These are phyloP conservation scores for Cataglyphis cursor DNA, from an alignment of 2,888 invertebrate genomes.

Conservation along the genomic window DNA sequence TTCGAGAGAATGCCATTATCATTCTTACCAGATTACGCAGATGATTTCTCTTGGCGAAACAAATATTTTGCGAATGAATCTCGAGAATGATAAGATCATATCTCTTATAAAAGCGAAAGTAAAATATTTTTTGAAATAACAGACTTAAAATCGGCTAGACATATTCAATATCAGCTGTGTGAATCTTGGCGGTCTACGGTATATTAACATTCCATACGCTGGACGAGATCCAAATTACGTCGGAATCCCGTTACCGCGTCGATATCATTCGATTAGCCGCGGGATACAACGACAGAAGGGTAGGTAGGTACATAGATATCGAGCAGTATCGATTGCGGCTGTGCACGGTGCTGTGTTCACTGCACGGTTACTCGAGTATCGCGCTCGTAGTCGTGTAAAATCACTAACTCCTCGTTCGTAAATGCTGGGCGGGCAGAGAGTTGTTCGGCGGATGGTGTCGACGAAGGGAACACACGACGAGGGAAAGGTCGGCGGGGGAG, in stretches of 20 bases:
- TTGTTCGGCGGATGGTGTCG: slow-evolving; percentile 25
- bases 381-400: slow-evolving; percentile 39
- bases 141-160: neutral
- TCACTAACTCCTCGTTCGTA: slow-evolving; percentile 37
- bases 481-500: slow-evolving; percentile 7
- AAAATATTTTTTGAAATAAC: neutral
- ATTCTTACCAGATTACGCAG: slow-evolving; percentile 1
- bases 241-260: slow-evolving; percentile 20
- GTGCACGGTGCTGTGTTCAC: slow-evolving; percentile 19
- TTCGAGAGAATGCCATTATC: neutral
- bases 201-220: slow-evolving; percentile 30
- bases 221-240: slow-evolving; percentile 5
- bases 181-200: neutral
- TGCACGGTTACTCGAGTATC: slow-evolving; percentile 39
- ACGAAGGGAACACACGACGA: slow-evolving; percentile 7
- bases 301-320: neutral
- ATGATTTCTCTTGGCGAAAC: neutral
- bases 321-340: slow-evolving; percentile 30
- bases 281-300: slow-evolving; percentile 19
- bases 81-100: neutral
- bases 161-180: neutral
- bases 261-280: slow-evolving; percentile 44
- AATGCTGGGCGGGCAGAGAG: slow-evolving; percentile 29
- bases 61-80: neutral
- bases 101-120: no score